Percentiles rank a stretch among this genome's conserved stretches.
Conservation (phyloP, 1,140 invertebrate species). For the Latrodectus geometricus region DNA sequence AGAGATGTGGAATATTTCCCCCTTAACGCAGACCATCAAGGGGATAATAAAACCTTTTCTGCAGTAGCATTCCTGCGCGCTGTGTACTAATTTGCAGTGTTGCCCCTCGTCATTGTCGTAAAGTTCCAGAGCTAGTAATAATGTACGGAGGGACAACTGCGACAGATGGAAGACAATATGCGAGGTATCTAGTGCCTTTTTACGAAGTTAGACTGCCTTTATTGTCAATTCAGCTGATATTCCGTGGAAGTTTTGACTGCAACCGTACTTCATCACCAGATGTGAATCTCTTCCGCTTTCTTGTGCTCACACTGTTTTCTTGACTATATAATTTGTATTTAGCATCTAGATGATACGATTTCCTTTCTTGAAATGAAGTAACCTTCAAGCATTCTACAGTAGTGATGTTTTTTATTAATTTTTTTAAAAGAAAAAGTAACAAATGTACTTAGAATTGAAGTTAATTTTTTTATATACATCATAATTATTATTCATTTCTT, state of each 20-base stretch:
- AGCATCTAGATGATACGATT: too few species aligned
- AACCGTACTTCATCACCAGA: neutral
- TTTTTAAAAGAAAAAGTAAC: too few species aligned
- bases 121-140: conserved; percentile 33
- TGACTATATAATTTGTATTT: too few species aligned
- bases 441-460: too few species aligned
- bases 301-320: too few species aligned
- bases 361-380: too few species aligned
- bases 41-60: conserved; percentile 47
- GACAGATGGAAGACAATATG: conserved; percentile 48
- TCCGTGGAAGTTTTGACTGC: neutral
- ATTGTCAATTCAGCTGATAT: neutral
- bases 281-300: too few species aligned
- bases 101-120: conserved; percentile 40
- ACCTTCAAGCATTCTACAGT: too few species aligned
- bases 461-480: too few species aligned
- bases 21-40: conserved; percentile 34
- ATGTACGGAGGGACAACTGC: conserved; percentile 10
- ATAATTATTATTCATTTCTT: too few species aligned
- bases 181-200: neutral
- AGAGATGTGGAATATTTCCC: conserved; percentile 28
- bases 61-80: conserved; percentile 22
- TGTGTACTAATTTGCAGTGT: conserved; percentile 23
- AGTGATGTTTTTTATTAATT: too few species aligned
- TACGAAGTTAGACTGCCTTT: neutral